These are phyloP conservation scores for Tanypteryx hageni DNA, from an alignment of 2,888 invertebrate species.

Conservation along the genomic window DNA sequence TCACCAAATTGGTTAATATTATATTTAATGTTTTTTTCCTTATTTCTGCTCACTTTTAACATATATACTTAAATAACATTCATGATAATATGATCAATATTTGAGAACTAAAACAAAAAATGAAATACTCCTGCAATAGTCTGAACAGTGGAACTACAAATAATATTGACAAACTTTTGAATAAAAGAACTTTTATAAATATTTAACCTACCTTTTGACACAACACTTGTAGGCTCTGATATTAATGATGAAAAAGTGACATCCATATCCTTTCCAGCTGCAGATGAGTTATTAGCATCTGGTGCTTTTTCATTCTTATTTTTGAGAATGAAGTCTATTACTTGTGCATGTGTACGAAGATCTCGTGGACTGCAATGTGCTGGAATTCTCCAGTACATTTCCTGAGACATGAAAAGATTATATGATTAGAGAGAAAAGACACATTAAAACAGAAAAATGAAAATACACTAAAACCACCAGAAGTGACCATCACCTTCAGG, in stretches of 20 bases:
- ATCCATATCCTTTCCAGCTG: background rate
- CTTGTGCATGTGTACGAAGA: constrained; percentile 73
- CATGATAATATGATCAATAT: background rate
- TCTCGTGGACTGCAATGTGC: constrained; percentile 78
- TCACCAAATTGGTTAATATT: too few relatives aligned
- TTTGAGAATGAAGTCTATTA: constrained; percentile 45
- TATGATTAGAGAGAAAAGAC: too few relatives aligned
- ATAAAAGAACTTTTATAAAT: background rate
- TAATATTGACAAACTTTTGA: background rate
- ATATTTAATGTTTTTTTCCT: background rate
- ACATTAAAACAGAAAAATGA: too few relatives aligned
- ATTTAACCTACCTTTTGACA: background rate
- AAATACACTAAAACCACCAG: too few relatives aligned
- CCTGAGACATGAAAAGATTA: constrained; percentile 76
- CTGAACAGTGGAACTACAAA: background rate
- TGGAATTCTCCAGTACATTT: constrained; percentile 93
- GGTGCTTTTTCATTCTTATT: constrained; percentile 14
- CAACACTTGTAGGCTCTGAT: background rate
- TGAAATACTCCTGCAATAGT: background rate
- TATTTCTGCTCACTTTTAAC: too few relatives aligned
- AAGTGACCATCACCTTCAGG: too few relatives aligned
- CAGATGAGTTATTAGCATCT: background rate
- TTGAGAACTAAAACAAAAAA: background rate
- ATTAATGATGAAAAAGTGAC: constrained; percentile 31
- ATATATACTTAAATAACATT: background rate